Conservation (phyloP, 2,888 invertebrate species). For the Euplexia lucipara region DNA sequence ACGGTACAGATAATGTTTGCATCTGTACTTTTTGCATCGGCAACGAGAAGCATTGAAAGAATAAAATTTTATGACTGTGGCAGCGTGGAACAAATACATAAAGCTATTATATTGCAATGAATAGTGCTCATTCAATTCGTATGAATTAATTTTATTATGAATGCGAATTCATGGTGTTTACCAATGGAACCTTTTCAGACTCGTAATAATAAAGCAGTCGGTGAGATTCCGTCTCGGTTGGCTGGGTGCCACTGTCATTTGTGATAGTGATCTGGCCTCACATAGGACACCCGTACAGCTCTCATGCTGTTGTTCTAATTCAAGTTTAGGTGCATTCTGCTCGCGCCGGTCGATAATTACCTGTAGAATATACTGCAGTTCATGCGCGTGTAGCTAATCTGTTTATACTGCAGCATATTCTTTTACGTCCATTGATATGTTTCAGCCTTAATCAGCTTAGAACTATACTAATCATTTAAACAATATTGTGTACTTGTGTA, state of each 20-base stretch:
- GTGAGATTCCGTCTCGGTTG: conserved; percentile 55
- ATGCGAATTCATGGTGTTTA: conserved; percentile 43
- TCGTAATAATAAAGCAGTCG: conserved; percentile 31
- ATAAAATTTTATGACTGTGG: conserved; percentile 13
- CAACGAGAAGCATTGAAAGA: conserved; percentile 10
- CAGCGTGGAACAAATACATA: conserved; percentile 24
- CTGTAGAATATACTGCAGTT: conserved; percentile 22
- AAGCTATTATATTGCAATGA: conserved; percentile 29
- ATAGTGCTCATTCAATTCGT: conserved; percentile 40
- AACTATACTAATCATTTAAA: conserved; percentile 5
- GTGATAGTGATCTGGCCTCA: conserved; percentile 63
- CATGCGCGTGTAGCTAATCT: conserved; percentile 12
- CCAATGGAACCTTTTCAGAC: conserved; percentile 49
- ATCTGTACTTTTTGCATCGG: conserved; percentile 15
- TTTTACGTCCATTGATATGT: background rate
- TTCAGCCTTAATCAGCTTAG: background rate
- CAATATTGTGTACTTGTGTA: background rate
- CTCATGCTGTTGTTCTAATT: conserved; percentile 31
- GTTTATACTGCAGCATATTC: conserved; percentile 27
- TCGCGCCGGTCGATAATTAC: conserved; percentile 24
- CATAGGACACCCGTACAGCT: conserved; percentile 43
- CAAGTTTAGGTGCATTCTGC: conserved; percentile 3
- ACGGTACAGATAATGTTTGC: background rate
- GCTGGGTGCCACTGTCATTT: conserved; percentile 55
- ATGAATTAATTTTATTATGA: conserved; percentile 41